A percentile compares a stretch with the other conserved stretches of the same genome.
These are phyloP conservation scores for Microtus richardsoni DNA, from an alignment of 2,113 vertebrate genomes.

Conservation along the genomic window DNA sequence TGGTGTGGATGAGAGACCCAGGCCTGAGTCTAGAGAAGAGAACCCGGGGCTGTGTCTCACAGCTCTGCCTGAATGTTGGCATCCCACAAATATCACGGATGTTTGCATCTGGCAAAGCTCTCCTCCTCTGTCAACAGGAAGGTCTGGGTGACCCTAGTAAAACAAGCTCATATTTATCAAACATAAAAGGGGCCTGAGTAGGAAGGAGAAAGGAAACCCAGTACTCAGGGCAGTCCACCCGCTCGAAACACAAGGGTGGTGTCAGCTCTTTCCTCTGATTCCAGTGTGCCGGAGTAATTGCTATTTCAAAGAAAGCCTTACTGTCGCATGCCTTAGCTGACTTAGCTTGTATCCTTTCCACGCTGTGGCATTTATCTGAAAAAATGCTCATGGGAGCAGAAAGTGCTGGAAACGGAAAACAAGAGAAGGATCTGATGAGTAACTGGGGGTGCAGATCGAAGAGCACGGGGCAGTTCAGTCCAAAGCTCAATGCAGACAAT, in stretches of 20 bases:
- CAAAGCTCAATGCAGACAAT: constrained; percentile 67
- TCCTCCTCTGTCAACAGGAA: not conserved
- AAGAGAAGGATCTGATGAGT: not conserved
- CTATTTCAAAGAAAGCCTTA: constrained; percentile 59
- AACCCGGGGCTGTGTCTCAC: accelerated
- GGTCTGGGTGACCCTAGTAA: not conserved
- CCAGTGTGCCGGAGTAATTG: constrained; percentile 36
- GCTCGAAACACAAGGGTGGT: not conserved
- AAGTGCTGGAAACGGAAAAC: not conserved
- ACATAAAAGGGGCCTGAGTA: not conserved
- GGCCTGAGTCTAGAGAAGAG: too few species aligned
- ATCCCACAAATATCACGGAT: not conserved
- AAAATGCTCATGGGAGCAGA: constrained; percentile 35
- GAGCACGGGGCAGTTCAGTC: constrained; percentile 57
- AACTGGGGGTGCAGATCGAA: constrained; percentile 56
- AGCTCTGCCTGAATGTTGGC: accelerated
- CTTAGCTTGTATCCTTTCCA: constrained; percentile 52
- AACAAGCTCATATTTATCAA: not conserved
- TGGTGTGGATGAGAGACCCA: accelerated
- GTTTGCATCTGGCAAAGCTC: not conserved
- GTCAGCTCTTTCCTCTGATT: constrained; percentile 22
- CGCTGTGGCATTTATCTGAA: constrained; percentile 50
- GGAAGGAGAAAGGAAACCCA: not conserved
- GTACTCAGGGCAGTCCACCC: accelerated
- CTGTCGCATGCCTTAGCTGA: not conserved